Percentiles rank a stretch among this genome's conserved stretches.
Evolutionary conservation across 2,888 invertebrate species (phyloP).

Genomic region (Encarsia formosa): DNA sequence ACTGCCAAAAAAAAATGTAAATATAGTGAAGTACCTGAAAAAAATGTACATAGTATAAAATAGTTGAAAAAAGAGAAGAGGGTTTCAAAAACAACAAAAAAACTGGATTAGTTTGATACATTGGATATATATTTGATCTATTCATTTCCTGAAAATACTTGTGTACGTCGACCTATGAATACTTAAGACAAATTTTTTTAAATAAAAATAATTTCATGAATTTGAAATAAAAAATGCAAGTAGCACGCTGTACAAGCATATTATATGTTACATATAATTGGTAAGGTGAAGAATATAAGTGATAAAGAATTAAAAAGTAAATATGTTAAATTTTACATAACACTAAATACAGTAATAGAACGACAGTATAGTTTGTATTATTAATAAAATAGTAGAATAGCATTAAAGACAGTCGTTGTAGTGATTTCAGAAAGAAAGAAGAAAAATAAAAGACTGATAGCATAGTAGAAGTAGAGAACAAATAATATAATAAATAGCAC

Average conservation of each 20-base stretch:
- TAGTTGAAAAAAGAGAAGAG: constrained; percentile 23
- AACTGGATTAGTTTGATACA: constrained; percentile 41
- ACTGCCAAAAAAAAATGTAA: constrained; percentile 4
- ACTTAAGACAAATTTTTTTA: constrained; percentile 19
- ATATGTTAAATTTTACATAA: constrained; percentile 25
- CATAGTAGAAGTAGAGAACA: constrained; percentile 31
- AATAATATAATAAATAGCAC: constrained; percentile 25
- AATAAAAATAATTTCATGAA: constrained; percentile 17
- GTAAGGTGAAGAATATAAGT: constrained; percentile 5
- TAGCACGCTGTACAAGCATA: constrained; percentile 22
- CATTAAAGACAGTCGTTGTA: constrained; percentile 23
- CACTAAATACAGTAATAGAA: constrained; percentile 27
- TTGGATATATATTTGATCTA: constrained; percentile 34
- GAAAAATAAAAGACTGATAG: constrained; percentile 28
- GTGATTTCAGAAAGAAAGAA: constrained; percentile 20
- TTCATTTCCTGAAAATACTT: constrained; percentile 28
- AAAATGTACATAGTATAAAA: constrained; percentile 24
- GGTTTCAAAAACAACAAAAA: constrained; percentile 39
- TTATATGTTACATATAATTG: background rate
- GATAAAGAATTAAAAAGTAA: constrained; percentile 24
- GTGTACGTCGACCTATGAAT: constrained; percentile 22
- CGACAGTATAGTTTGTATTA: constrained; percentile 19
- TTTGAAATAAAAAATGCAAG: constrained; percentile 23
- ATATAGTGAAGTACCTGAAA: constrained; percentile 16
- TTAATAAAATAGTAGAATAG: constrained; percentile 24